phyloP scores from a whole-genome alignment of 2,797 vertebrate species.

The Gallinago stenura region DNA sequence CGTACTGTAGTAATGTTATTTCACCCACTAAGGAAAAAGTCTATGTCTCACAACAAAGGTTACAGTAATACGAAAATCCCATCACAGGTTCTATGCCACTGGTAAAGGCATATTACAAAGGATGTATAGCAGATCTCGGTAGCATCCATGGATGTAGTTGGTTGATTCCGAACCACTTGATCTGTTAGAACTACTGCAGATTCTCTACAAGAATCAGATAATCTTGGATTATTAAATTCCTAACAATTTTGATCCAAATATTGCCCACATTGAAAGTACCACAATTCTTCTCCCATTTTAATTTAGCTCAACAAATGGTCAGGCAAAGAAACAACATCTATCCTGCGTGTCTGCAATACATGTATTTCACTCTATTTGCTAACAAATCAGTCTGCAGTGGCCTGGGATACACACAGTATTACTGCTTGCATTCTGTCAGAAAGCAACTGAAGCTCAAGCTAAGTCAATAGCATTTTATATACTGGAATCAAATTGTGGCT shows the following conservation, averaged over 20 bases:
- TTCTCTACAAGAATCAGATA: not conserved
- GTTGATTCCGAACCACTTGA: not conserved
- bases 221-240: not conserved
- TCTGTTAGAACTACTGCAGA: not conserved
- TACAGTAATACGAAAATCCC: not conserved
- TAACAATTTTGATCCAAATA: not conserved
- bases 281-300: not conserved
- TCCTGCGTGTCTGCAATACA: not conserved
- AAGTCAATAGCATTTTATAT: not conserved
- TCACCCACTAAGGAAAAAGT: not conserved
- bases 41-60: not conserved
- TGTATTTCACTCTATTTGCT: not conserved
- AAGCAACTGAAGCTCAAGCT: not conserved
- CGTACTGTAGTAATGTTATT: not conserved
- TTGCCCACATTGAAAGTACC: not conserved
- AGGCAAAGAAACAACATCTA: not conserved
- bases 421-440: not conserved
- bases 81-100: not conserved
- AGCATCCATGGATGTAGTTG: accelerated
- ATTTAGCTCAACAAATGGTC: not conserved
- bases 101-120: not conserved
- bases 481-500: not conserved
- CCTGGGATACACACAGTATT: not conserved
- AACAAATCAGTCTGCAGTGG: not conserved
- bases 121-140: not conserved